Conservation (phyloP, 2,113 vertebrate species). For the Rhinolophus ferrumequinum region DNA sequence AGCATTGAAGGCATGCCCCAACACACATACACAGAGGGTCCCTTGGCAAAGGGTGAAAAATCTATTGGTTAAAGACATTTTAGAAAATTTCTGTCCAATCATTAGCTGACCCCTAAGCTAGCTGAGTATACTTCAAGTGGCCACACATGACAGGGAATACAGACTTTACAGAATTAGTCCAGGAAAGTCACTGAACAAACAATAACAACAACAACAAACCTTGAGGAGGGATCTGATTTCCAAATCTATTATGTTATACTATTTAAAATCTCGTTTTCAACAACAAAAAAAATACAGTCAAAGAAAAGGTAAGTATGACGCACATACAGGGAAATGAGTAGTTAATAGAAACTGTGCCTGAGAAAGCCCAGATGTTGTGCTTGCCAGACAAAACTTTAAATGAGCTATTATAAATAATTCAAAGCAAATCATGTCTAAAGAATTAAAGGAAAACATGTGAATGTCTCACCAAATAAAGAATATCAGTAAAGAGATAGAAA, state of each 20-base stretch:
- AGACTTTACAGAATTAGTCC: conserved; percentile 29
- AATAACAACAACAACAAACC: not conserved
- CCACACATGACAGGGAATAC: not conserved
- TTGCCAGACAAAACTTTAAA: conserved; percentile 48
- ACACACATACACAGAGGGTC: not conserved
- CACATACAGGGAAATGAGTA: not conserved
- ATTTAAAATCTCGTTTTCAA: conserved; percentile 56
- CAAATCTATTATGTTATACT: not conserved
- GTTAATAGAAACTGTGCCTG: not conserved
- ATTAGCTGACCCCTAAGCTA: conserved; percentile 25
- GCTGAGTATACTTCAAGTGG: not conserved
- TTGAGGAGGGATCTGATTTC: not conserved
- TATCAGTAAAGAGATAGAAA: conserved; percentile 39
- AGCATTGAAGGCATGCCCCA: not conserved
- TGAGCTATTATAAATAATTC: conserved; percentile 21
- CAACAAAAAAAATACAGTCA: not conserved
- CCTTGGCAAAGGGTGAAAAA: not conserved
- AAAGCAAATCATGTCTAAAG: not conserved
- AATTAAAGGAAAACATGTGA: conserved; percentile 35
- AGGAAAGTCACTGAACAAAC: conserved; percentile 35
- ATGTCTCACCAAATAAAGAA: conserved; percentile 5
- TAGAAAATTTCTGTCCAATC: conserved; percentile 4
- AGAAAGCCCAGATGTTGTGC: not conserved
- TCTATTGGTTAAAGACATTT: conserved; percentile 43
- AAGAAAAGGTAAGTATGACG: not conserved